phyloP scores from a whole-genome alignment of 1,140 invertebrate genomes.

The Oppia nitens region DNA sequence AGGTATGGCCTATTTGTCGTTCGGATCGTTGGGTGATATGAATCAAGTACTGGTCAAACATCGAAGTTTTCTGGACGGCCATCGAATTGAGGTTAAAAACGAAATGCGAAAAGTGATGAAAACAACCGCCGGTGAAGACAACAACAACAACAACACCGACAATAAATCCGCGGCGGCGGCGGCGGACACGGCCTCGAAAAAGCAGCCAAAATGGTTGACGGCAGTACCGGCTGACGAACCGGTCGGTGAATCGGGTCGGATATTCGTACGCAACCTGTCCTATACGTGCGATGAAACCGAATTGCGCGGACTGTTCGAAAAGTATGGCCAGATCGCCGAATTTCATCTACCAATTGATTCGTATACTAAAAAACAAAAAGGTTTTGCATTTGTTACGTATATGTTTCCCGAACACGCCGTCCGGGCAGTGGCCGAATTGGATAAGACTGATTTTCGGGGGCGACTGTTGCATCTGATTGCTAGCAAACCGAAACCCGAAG shows the following conservation, averaged over 20 bases:
- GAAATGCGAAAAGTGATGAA: slow-evolving; percentile 23
- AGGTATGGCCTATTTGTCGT: slow-evolving; percentile 75
- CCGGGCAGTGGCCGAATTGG: slow-evolving; percentile 65
- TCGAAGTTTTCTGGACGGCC: slow-evolving; percentile 50
- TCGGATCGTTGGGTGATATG: slow-evolving; percentile 60
- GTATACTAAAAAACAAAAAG: slow-evolving; percentile 65
- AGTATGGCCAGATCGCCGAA: slow-evolving; percentile 73
- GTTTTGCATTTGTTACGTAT: slow-evolving; percentile 82
- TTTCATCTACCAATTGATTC: slow-evolving; percentile 75
- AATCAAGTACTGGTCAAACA: slow-evolving; percentile 65
- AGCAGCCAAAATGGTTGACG: slow-evolving; percentile 41
- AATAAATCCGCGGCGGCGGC: not conserved
- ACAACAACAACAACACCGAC: slow-evolving; percentile 23
- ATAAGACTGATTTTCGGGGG: slow-evolving; percentile 70
- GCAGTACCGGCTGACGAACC: slow-evolving; percentile 23
- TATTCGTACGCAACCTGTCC: slow-evolving; percentile 85
- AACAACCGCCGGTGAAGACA: slow-evolving; percentile 22
- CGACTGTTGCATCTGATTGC: slow-evolving; percentile 84
- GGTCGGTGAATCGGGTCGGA: slow-evolving; percentile 48
- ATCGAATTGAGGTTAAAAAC: slow-evolving; percentile 28
- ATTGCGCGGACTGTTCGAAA: slow-evolving; percentile 60
- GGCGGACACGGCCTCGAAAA: slow-evolving; percentile 15
- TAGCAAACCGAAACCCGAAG: slow-evolving; percentile 43
- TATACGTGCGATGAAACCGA: slow-evolving; percentile 79
- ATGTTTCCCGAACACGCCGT: slow-evolving; percentile 90